Base-by-base conservation (phyloP, 2,113 vertebrate species). In the Phyllopteryx taeniolatus region DNA sequence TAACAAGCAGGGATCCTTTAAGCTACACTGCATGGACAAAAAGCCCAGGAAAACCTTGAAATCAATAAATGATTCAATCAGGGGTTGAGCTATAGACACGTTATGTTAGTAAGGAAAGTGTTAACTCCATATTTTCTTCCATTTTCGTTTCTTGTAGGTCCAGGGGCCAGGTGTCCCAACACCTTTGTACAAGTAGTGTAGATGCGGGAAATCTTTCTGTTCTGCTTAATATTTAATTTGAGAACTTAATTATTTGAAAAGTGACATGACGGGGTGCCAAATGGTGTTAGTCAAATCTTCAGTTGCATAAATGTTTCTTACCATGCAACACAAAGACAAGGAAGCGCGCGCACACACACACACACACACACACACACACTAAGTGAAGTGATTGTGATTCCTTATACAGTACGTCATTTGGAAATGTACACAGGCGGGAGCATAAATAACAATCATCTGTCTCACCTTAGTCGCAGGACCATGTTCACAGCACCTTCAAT, bases 391-490 rank as follows among this genome's bases (percentile, higher is more conserved):
- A 62, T 10, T 8, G 60, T 39, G 13, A 31, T 59, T 59, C 56
- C 11, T 57, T 27, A 12, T n/a, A n/a, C 10, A 11, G 3, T 4
- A 5, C 27, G 27, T 27, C 27, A 1, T 59, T 27, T 59, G 56
- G 22, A 59, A 59, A 62, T 62, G 15, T 1, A 15, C 13, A 61
- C 27, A 53, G 19, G 51, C 60, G 8, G 33, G 17, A 46, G 43
- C n/a, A 44, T 19, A 11, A 47, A 62, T 6, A 60, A 61, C 2
- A 60, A 70, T 22, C 15, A 43, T 47, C 19, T 11, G 42, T 63
- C 94, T 96, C 92, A 98, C 97, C 97, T 97, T 91, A 99, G 92
- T 86, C 97, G 94, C 84, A 99, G 94, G 63, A 99, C 97, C 90
- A 99, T 96, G 93, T 98, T 99, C 86, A 98, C 92, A 0, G 94